These are phyloP conservation scores for Tipula vernalis DNA, from an alignment of 2,888 invertebrate genomes.

Conservation along the genomic window DNA sequence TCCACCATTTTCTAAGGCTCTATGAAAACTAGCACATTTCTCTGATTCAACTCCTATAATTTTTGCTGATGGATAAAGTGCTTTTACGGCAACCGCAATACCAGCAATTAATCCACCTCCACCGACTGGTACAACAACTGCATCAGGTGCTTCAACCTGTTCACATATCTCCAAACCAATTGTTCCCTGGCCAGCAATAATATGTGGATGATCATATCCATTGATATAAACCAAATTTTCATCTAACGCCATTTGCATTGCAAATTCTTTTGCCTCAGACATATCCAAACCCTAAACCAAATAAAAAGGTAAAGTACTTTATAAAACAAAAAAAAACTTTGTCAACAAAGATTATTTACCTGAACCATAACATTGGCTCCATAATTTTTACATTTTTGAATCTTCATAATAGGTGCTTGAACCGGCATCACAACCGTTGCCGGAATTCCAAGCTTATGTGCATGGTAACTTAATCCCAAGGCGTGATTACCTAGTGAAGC, in stretches of 20 bases:
- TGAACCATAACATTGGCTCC: conserved; percentile 75
- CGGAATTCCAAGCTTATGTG: conserved; percentile 52
- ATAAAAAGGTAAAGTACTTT: background rate
- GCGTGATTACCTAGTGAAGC: conserved; percentile 94
- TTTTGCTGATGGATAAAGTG: conserved; percentile 65
- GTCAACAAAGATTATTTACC: conserved; percentile 10
- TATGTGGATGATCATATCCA: conserved; percentile 91
- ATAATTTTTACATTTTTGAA: conserved; percentile 71
- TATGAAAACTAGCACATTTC: conserved; percentile 74
- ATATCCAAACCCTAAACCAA: conserved; percentile 55
- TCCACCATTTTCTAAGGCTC: conserved; percentile 53
- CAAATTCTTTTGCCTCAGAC: conserved; percentile 70
- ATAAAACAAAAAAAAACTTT: too few species aligned
- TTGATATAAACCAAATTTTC: conserved; percentile 70
- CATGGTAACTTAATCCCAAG: conserved; percentile 66
- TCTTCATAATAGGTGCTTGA: conserved; percentile 92
- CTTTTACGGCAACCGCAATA: conserved; percentile 78
- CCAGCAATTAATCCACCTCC: conserved; percentile 56
- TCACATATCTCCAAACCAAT: conserved; percentile 86
- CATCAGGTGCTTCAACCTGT: conserved; percentile 78
- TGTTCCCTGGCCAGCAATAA: conserved; percentile 92
- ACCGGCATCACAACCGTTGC: conserved; percentile 91
- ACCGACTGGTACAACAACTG: conserved; percentile 83
- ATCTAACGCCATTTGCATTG: conserved; percentile 61
- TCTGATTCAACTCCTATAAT: conserved; percentile 91